These are phyloP conservation scores for Sarcophaga subvicina DNA, from an alignment of 2,888 invertebrate genomes.

Conservation along the genomic window DNA sequence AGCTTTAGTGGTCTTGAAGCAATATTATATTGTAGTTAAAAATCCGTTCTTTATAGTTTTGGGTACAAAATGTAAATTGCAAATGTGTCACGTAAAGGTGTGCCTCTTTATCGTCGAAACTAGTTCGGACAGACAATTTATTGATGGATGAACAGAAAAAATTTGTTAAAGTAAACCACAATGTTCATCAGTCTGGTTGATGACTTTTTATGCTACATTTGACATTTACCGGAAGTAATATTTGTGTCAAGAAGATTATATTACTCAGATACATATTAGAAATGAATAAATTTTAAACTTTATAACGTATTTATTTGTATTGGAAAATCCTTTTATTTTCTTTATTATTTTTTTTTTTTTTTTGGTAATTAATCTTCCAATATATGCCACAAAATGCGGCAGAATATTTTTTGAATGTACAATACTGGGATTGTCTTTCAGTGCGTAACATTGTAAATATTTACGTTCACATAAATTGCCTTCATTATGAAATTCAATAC, in stretches of 20 bases:
- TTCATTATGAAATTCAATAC: background rate
- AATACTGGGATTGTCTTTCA: background rate
- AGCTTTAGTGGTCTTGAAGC: background rate
- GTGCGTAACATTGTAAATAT: background rate
- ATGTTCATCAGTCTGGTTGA: background rate
- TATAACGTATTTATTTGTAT: too few species aligned
- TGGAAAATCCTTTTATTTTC: too few species aligned
- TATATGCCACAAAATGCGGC: too few species aligned
- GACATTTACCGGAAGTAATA: too few species aligned
- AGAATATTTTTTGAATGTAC: too few species aligned
- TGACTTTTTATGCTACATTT: background rate
- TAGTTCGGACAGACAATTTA: slow-evolving; percentile 41
- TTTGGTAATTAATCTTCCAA: too few species aligned
- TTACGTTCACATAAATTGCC: background rate
- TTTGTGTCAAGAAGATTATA: too few species aligned
- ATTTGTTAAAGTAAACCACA: slow-evolving; percentile 13
- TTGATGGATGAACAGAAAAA: slow-evolving; percentile 54
- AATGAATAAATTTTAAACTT: too few species aligned
- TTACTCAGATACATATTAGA: too few species aligned
- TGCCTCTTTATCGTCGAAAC: slow-evolving; percentile 35
- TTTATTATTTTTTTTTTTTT: too few species aligned
- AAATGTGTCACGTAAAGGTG: slow-evolving; percentile 57
- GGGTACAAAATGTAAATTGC: background rate
- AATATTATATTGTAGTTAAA: background rate
- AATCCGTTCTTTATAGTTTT: background rate